phyloP scores from a whole-genome alignment of 2,797 vertebrate species.

The Steatocranus sp. region DNA sequence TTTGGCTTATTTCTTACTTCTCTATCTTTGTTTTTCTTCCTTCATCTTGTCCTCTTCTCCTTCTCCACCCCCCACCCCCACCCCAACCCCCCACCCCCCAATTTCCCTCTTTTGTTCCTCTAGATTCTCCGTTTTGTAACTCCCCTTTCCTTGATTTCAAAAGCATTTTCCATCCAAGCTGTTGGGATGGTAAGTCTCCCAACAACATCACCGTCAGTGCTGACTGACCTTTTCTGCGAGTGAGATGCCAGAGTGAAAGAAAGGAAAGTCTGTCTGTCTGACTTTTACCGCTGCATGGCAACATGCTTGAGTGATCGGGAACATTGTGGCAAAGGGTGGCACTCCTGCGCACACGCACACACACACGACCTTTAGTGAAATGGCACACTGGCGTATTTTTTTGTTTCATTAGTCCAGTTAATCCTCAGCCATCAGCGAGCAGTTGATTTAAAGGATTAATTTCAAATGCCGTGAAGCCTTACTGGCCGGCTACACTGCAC shows the following conservation, averaged over 20 bases:
- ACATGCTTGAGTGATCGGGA: slow-evolving; percentile 54
- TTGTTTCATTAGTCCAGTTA: slow-evolving; percentile 57
- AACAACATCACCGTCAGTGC: neutral
- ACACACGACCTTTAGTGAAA: slow-evolving; percentile 51
- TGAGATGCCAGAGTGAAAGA: neutral
- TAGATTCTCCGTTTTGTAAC: slow-evolving; percentile 62
- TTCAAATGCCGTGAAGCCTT: slow-evolving; percentile 49
- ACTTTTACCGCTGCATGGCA: slow-evolving; percentile 68
- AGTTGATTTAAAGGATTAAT: slow-evolving; percentile 69
- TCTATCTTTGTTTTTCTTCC: neutral
- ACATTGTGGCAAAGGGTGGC: slow-evolving; percentile 27
- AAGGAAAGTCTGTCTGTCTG: slow-evolving; percentile 21
- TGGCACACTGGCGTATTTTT: slow-evolving; percentile 49
- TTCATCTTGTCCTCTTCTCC: neutral
- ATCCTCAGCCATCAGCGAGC: slow-evolving; percentile 44
- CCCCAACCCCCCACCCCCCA: neutral
- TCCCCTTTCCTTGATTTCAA: slow-evolving; percentile 73
- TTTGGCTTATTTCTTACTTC: neutral
- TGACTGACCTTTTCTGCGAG: neutral
- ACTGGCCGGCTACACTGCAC: neutral
- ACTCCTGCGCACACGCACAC: neutral
- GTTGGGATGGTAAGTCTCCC: slow-evolving; percentile 69
- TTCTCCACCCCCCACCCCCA: neutral
- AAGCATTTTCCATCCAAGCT: slow-evolving; percentile 64
- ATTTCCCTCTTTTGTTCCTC: neutral